phyloP scores from a whole-genome alignment of 2,113 vertebrate species.

The Cranoglanis bouderius region DNA sequence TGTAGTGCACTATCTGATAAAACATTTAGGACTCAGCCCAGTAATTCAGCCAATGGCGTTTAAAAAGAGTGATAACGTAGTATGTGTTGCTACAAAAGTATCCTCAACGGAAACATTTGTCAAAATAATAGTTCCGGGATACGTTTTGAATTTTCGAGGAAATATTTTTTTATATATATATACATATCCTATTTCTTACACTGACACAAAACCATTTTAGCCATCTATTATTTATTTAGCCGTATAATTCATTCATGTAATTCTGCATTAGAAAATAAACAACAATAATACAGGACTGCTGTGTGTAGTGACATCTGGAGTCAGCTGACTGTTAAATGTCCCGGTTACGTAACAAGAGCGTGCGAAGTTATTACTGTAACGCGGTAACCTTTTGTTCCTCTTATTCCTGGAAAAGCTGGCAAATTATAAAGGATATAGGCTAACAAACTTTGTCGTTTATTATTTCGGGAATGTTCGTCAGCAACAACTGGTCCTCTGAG shows the following conservation, averaged over 20 bases:
- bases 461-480: conserved; percentile 50
- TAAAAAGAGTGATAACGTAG: background rate
- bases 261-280: background rate
- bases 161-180: background rate
- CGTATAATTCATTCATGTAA: background rate
- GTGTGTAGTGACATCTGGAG: background rate
- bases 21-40: background rate
- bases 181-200: background rate
- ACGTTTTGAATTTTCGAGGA: background rate
- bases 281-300: background rate
- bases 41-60: background rate
- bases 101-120: background rate
- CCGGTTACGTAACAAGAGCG: conserved; percentile 66
- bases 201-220: background rate
- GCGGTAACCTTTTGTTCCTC: background rate
- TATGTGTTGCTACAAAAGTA: background rate
- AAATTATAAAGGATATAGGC: no score
- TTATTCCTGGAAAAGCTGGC: background rate
- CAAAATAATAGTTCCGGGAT: background rate
- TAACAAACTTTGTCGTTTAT: background rate
- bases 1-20: background rate
- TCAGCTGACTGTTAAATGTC: conserved; percentile 55
- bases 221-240: background rate
- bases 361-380: background rate
- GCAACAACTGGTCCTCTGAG: conserved; percentile 42